These are phyloP conservation scores for Parnassius mnemosyne DNA, from an alignment of 2,888 invertebrate genomes.

Conservation along the genomic window DNA sequence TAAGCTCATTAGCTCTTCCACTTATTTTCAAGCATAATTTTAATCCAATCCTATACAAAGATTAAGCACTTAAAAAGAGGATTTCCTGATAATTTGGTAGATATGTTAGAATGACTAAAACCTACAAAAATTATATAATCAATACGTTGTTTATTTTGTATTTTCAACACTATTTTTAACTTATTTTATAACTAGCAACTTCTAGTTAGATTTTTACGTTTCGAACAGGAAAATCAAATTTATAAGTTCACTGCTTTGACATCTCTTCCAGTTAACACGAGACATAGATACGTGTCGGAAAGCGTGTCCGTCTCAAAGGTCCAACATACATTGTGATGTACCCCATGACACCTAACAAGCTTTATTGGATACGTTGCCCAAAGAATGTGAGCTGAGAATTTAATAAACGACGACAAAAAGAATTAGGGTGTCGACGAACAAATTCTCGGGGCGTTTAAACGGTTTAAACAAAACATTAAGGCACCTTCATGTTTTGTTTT, in stretches of 20 bases:
- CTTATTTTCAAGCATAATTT: no score
- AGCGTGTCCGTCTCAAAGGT: no score
- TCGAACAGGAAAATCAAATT: constrained; percentile 78
- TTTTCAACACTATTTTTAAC: no score
- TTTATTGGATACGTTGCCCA: constrained; percentile 73
- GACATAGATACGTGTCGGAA: constrained; percentile 31
- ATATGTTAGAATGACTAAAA: no score
- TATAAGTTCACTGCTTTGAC: constrained; percentile 72
- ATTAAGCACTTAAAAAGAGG: no score
- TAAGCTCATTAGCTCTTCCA: no score
- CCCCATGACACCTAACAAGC: constrained; percentile 65
- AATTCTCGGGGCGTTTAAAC: constrained; percentile 36
- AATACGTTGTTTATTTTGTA: no score
- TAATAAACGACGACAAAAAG: constrained; percentile 72
- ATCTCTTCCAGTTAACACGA: constrained; percentile 58
- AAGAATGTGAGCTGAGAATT: constrained; percentile 70
- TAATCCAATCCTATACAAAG: no score
- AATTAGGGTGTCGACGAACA: constrained; percentile 60
- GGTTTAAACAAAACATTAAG: no score
- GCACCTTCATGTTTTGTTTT: no score
- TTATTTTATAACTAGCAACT: constrained; percentile 54
- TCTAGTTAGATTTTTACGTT: constrained; percentile 73
- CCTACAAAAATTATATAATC: no score
- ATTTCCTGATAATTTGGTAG: no score
- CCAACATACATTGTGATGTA: constrained; percentile 40